Evolutionary conservation across 2,797 vertebrate species (phyloP).

Genomic region (Knipowitschia caucasica): DNA sequence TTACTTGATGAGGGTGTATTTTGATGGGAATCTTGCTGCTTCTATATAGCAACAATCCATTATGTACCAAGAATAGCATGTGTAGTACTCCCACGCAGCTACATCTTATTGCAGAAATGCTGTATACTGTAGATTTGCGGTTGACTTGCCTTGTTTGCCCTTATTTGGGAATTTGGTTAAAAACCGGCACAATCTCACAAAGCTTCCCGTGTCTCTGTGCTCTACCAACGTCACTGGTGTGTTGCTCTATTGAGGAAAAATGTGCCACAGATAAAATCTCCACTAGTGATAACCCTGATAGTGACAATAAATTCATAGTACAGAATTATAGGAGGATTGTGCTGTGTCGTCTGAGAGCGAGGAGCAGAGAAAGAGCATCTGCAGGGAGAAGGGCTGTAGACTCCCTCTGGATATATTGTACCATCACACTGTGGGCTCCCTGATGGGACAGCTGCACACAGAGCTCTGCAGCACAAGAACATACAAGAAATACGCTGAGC

Average conservation of each 20-base stretch:
- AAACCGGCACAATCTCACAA: no score
- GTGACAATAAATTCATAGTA: conserved; percentile 33
- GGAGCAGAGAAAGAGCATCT: conserved; percentile 48
- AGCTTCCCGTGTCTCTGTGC: no score
- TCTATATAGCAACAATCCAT: no score
- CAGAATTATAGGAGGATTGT: conserved; percentile 28
- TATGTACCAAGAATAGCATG: neutral
- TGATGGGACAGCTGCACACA: conserved; percentile 63
- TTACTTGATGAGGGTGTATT: no score
- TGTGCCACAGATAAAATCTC: conserved; percentile 7
- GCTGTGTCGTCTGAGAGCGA: conserved; percentile 28
- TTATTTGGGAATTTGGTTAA: no score
- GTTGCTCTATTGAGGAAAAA: conserved; percentile 2
- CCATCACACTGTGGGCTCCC: conserved; percentile 64
- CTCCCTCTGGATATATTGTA: conserved; percentile 62
- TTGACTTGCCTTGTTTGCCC: no score
- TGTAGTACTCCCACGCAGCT: neutral
- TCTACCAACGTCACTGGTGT: no score
- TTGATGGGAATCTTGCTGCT: no score
- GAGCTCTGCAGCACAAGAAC: conserved; percentile 68
- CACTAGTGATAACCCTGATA: conserved; percentile 23
- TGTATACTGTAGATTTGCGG: neutral
- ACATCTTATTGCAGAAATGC: neutral
- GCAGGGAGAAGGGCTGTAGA: conserved; percentile 35
- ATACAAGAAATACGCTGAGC: conserved; percentile 65